Base-by-base conservation (phyloP, 2,888 invertebrate species). In the Branchipolynoe longqiensis region DNA sequence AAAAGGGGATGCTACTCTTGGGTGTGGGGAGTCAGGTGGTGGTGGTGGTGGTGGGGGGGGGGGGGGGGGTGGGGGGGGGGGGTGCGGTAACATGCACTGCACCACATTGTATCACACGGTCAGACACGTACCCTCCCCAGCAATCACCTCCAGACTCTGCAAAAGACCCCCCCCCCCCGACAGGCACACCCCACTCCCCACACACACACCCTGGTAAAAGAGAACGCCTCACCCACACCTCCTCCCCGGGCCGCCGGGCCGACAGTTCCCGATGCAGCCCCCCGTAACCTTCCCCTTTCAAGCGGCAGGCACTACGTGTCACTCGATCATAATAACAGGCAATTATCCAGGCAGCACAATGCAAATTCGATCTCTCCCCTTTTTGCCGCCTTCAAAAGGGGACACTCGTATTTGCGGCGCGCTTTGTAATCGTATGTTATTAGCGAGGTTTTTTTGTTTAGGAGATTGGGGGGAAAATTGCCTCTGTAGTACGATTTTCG, bases 281-380 rank as follows among this genome's bases (percentile, higher is more conserved):
- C 33, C 38, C 14, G 8, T 48, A 48, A 8, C 69, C 38, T 38
- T 38, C 36, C 69, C 69, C 69, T 38, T 36, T 38, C 69, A 69
- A 69, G 38, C 69, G 22, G 36, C 69, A 33, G 0, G 8, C 8
- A 48, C 28, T 31, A 41, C 28, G 33, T 78, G 78, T 78, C 78
- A 78, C 54, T 78, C 78, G 41, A 78, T 78, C 78, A 33, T 78
- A 78, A 78, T 78, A 78, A 78, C 78, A 25, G 41, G 48, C 78
- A 78, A 78, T 78, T 78, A 78, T 48, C 78, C 48, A 31, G 54
- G 78, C 28, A 41, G 28, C 31, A 78, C 78, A 78, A 78, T 78
- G 78, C 78, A 78, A 78, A 78, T 78, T 78, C 78, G 78, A 78
- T 78, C 41, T 69, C 69, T 69, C 18, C 12, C 38, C 14, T 69